phyloP scores from a whole-genome alignment of 2,113 vertebrate species.

The Ctenodactylus gundi region DNA sequence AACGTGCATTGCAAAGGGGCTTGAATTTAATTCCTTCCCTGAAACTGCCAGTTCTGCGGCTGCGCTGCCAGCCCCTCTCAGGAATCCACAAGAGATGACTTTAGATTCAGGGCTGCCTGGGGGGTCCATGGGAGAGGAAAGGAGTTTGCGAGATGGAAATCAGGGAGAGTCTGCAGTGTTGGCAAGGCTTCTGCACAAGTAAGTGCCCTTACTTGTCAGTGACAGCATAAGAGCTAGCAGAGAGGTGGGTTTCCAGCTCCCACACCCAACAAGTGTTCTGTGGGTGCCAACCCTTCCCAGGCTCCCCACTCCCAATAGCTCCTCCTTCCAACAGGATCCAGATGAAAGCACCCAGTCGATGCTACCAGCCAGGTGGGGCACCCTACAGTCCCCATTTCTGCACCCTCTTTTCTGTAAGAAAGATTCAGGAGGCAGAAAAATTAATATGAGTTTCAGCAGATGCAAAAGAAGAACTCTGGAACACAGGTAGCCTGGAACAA shows the following conservation, averaged over 20 bases:
- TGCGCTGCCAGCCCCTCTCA: background rate
- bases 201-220: background rate
- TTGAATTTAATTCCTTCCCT: constrained; percentile 49
- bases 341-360: background rate
- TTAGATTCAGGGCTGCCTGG: background rate
- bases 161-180: background rate
- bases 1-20: constrained; percentile 38
- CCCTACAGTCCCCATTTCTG: background rate
- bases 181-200: background rate
- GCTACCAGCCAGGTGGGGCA: background rate
- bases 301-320: background rate
- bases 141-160: background rate
- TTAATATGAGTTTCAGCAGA: constrained; percentile 67
- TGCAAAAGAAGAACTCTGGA: constrained; percentile 62
- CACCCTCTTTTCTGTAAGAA: background rate
- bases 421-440: constrained; percentile 43
- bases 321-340: background rate
- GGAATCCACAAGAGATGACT: background rate
- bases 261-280: background rate
- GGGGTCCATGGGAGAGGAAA: background rate
- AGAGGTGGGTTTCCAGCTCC: background rate
- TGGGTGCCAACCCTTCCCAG: background rate
- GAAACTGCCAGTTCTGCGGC: constrained; percentile 45
- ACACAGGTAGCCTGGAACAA: constrained; percentile 60
- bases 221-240: background rate